Evolutionary conservation across 1,140 invertebrate genomes (phyloP).

Genomic region (Prorops nasuta): DNA sequence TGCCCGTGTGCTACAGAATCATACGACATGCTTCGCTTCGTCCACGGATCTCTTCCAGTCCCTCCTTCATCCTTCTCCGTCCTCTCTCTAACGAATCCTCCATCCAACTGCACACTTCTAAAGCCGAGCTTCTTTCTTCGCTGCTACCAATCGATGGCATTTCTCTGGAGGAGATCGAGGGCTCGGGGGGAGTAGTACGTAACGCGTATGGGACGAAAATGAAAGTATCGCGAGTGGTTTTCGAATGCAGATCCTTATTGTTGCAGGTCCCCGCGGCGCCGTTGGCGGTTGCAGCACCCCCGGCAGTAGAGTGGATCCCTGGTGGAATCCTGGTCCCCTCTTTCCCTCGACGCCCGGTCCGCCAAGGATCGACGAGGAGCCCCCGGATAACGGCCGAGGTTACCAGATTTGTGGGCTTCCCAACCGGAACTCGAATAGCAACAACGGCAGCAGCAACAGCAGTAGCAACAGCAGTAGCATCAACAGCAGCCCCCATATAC

Average conservation of each 20-base stretch:
- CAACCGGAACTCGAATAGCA: constrained; percentile 16
- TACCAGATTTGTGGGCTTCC: constrained; percentile 25
- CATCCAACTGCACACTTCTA: not conserved
- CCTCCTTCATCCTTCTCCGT: not conserved
- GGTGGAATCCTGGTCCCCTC: constrained; percentile 46
- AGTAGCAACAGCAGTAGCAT: constrained; percentile 16
- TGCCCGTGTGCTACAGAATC: not conserved
- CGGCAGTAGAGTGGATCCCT: constrained; percentile 52
- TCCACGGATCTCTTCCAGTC: constrained; percentile 27
- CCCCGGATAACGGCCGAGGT: constrained; percentile 26
- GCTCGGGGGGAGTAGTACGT: too few species aligned
- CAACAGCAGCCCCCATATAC: constrained; percentile 19
- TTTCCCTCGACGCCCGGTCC: constrained; percentile 43
- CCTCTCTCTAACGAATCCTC: not conserved
- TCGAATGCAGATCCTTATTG: too few species aligned
- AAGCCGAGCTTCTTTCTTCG: not conserved
- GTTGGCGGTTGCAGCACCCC: constrained; percentile 53
- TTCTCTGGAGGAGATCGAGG: too few species aligned
- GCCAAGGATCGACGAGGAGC: constrained; percentile 43
- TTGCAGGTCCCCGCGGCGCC: constrained; percentile 54
- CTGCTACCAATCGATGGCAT: too few species aligned
- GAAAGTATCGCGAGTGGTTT: too few species aligned
- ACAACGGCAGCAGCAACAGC: constrained; percentile 18
- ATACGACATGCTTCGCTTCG: constrained; percentile 33
- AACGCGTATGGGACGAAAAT: too few species aligned